Evolutionary conservation across 1,140 invertebrate genomes (phyloP), one percentile per base, ranked within the genome.

Genomic region (Heliconius hermathena): DNA sequence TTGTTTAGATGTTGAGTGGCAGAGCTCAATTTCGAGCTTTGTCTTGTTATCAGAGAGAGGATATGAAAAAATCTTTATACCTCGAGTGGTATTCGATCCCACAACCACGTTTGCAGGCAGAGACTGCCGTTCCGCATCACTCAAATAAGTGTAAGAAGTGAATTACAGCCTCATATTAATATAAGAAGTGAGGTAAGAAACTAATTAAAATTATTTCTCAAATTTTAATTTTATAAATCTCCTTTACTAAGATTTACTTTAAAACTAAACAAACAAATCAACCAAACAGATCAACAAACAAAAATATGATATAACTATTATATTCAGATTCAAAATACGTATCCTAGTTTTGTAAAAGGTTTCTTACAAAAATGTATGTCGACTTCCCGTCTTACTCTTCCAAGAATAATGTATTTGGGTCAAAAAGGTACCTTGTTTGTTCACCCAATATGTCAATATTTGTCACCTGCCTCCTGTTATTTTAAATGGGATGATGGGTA

Each of bases 391-490:
- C 57, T 77, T 81, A 79, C 78, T 82, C 76, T 89, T 89, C 89
- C 57, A 71, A 79, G 89, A 89, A 90, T 86, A 82, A 79, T 83
- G 81, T 88, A 87, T 89, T 89, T 88, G 87, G 88, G 87, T 90
- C 87, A 89, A 87, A 88, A 88, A 87, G 86, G 81, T 79, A 70
- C 82, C 11, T 66, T 83, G 78, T 81, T 81, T 78, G 80, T 75
- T 49, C 76, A 81, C 80, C 81, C 81, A 83, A 85, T 86, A 83
- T 84, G 88, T 89, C 84, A 90, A 89, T 90, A 88, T 90, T 89
- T 87, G 85, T 87, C 84, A 81, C 82, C 78, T 82, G 83, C 85
- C 81, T 78, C 81, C 80, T 80, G 76, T 81, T 46, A 84, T 85
- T 84, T 74, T 77, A 72, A 75, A 80, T 66, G 49, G 41, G 57